Conservation (phyloP, 2,113 vertebrate species). For the Falco punctatus region DNA sequence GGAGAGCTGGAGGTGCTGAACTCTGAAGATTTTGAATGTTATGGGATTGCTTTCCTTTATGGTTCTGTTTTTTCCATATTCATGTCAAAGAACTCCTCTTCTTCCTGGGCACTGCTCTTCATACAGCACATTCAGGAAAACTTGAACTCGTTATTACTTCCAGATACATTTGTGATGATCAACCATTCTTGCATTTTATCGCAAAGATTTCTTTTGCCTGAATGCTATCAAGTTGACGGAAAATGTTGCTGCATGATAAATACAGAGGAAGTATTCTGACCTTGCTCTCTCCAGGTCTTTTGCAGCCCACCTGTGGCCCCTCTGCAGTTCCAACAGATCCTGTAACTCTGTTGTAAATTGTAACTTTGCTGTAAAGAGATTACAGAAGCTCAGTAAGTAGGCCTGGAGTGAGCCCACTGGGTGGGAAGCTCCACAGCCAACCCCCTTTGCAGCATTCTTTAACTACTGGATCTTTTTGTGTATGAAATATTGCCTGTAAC, state of each 20-base stretch:
- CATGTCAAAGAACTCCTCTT: not conserved
- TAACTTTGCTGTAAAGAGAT: not conserved
- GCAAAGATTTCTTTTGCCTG: not conserved
- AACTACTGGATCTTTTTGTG: not conserved
- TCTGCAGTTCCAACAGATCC: not conserved
- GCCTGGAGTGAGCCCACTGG: not conserved
- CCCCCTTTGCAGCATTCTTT: not conserved
- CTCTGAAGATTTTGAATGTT: conserved; percentile 12
- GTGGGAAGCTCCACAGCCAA: not conserved
- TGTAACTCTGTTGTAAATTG: not conserved
- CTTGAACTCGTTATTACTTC: not conserved
- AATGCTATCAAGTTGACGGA: not conserved
- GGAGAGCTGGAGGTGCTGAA: conserved; percentile 19
- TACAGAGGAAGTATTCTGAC: not conserved
- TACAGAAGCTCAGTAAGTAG: not conserved
- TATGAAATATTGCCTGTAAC: not conserved
- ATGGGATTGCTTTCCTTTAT: not conserved
- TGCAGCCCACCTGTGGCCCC: not conserved
- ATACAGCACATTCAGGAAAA: not conserved
- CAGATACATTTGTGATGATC: not conserved
- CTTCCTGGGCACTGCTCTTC: not conserved
- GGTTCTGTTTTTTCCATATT: not conserved
- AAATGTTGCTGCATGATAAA: not conserved
- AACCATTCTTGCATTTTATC: not conserved
- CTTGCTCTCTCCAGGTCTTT: not conserved